Evolutionary conservation across 2,797 vertebrate species (phyloP).

Genomic region (Dromococcyx pavoninus): DNA sequence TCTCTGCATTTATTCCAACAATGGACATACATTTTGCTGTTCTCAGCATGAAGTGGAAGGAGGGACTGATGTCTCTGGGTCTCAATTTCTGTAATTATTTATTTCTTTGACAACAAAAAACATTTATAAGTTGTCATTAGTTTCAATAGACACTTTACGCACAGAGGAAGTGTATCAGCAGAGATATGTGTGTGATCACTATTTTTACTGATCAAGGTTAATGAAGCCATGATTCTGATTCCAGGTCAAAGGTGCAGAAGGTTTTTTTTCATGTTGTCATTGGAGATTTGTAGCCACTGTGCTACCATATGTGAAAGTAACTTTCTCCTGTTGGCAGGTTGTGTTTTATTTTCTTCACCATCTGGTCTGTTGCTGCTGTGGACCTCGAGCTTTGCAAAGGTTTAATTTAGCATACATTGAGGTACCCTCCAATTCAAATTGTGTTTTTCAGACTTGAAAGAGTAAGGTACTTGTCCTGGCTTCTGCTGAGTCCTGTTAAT

Average conservation of each 20-base stretch:
- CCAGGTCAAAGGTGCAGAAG: background rate
- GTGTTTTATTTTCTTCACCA: conserved; percentile 45
- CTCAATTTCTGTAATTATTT: background rate
- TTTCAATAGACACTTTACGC: background rate
- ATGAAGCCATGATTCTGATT: conserved; percentile 32
- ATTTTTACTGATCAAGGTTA: conserved; percentile 19
- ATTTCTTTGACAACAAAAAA: background rate
- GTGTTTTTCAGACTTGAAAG: background rate
- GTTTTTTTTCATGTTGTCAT: background rate
- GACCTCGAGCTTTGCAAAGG: background rate
- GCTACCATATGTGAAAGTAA: conserved; percentile 42
- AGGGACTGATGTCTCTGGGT: background rate
- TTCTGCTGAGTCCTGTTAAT: no score
- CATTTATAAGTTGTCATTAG: background rate
- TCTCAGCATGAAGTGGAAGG: background rate
- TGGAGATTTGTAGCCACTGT: conserved; percentile 36
- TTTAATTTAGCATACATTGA: background rate
- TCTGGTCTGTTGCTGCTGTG: conserved; percentile 44
- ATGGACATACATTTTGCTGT: background rate
- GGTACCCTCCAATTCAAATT: background rate
- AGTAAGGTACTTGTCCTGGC: background rate
- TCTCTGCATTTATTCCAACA: background rate
- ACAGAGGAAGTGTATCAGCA: background rate
- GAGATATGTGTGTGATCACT: background rate
- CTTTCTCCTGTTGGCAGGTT: conserved; percentile 20